Conservation (phyloP, 2,113 vertebrate genomes). For the Athene cunicularia region DNA sequence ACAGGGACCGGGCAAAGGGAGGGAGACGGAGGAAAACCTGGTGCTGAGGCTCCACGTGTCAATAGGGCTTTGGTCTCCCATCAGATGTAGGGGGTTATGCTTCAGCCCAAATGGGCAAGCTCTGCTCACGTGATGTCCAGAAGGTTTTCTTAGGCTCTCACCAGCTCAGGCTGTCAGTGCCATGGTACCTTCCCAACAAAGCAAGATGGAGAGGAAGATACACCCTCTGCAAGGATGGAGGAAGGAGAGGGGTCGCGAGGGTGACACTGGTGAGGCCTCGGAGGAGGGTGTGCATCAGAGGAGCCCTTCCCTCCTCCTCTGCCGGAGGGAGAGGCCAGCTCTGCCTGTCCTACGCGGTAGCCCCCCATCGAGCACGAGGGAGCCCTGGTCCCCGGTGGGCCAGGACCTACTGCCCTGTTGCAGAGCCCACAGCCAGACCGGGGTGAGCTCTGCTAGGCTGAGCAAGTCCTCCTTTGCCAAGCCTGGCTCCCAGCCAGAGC, state of each 20-base stretch:
- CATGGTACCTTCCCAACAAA: no score
- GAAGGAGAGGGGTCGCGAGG: not conserved
- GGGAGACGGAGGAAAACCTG: not conserved
- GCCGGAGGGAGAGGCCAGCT: not conserved
- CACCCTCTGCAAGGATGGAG: not conserved
- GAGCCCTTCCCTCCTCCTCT: not conserved
- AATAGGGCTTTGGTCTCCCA: not conserved
- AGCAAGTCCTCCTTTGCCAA: not conserved
- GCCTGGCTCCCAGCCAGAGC: not conserved
- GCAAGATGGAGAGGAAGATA: not conserved
- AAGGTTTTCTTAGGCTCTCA: not conserved
- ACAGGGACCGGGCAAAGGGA: not conserved
- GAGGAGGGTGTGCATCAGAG: not conserved
- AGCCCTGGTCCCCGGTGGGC: not conserved
- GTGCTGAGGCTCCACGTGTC: not conserved
- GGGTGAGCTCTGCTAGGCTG: not conserved
- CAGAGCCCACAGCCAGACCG: not conserved
- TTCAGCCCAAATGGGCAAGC: not conserved
- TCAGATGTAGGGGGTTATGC: not conserved
- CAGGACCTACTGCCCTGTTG: not conserved
- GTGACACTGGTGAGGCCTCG: fast-evolving
- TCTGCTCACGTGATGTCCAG: not conserved
- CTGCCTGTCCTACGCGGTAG: not conserved
- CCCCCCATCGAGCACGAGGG: fast-evolving
- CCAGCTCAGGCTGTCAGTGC: not conserved